Evolutionary conservation across 2,888 invertebrate species (phyloP).

Genomic region (Archips xylosteana): DNA sequence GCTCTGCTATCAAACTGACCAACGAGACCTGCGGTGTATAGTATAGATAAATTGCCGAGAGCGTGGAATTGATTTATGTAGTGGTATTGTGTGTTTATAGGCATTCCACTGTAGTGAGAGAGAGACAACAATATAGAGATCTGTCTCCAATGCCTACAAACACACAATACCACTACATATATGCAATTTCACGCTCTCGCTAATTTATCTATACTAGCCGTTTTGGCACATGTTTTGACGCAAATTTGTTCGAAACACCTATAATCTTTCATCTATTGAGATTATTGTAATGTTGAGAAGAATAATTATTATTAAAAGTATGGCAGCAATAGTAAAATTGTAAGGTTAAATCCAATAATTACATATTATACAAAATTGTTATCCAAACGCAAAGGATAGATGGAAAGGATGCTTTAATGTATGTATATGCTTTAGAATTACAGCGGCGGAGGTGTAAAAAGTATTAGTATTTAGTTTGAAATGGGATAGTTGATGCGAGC

Average conservation of each 20-base stretch:
- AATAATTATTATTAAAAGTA: slow-evolving; percentile 5
- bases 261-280: background rate
- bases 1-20: background rate
- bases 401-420: background rate
- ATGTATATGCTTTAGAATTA: background rate
- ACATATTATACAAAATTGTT: background rate
- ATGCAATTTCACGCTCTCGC: too few species aligned
- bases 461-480: background rate
- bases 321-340: slow-evolving; percentile 6
- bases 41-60: background rate
- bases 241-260: background rate
- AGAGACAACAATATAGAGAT: too few species aligned
- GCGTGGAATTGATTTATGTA: too few species aligned
- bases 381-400: background rate
- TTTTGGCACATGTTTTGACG: background rate
- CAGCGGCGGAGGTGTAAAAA: background rate
- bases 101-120: too few species aligned
- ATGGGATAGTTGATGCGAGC: background rate
- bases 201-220: too few species aligned
- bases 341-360: background rate
- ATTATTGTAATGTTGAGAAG: background rate
- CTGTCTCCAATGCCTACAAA: too few species aligned
- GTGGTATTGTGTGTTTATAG: too few species aligned
- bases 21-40: background rate
- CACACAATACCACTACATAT: too few species aligned